phyloP scores from a whole-genome alignment of 2,888 invertebrate species.

The Rhodophaea formosa region DNA sequence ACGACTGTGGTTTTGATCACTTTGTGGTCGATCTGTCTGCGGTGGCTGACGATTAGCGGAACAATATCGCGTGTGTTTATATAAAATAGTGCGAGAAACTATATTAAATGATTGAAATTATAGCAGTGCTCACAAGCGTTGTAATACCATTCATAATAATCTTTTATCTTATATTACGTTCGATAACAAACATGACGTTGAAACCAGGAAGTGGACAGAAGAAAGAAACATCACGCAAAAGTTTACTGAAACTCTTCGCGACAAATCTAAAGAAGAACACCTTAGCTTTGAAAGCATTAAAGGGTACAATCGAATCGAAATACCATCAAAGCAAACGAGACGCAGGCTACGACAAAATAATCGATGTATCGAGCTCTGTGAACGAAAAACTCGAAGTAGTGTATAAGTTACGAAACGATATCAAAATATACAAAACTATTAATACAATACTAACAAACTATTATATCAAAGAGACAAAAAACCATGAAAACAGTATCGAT shows the following conservation, averaged over 20 bases:
- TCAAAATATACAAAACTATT: slow-evolving; percentile 72
- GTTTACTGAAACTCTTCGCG: slow-evolving; percentile 54
- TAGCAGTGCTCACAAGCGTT: neutral
- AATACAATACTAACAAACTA: slow-evolving; percentile 73
- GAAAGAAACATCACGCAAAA: slow-evolving; percentile 46
- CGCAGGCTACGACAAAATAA: slow-evolving; percentile 51
- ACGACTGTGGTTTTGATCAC: slow-evolving; percentile 3
- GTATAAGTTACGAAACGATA: slow-evolving; percentile 68
- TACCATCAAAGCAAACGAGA: slow-evolving; percentile 32
- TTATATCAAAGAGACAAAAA: slow-evolving; percentile 66
- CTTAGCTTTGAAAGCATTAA: slow-evolving; percentile 58
- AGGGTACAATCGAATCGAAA: slow-evolving; percentile 53
- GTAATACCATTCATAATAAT: slow-evolving; percentile 5
- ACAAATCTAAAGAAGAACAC: slow-evolving; percentile 65
- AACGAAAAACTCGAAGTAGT: slow-evolving; percentile 74
- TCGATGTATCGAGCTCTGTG: slow-evolving; percentile 59
- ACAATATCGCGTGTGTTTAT: neutral
- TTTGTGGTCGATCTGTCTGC: slow-evolving; percentile 1
- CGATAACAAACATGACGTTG: slow-evolving; percentile 41
- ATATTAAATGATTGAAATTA: slow-evolving; percentile 3
- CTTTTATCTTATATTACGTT: slow-evolving; percentile 3
- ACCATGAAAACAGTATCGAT: slow-evolving; percentile 62
- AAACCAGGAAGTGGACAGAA: slow-evolving; percentile 36
- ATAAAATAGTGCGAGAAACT: neutral
- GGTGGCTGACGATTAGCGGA: neutral